These are phyloP conservation scores for Ceyx margarethae DNA, from an alignment of 2,113 vertebrate genomes.

Conservation along the genomic window DNA sequence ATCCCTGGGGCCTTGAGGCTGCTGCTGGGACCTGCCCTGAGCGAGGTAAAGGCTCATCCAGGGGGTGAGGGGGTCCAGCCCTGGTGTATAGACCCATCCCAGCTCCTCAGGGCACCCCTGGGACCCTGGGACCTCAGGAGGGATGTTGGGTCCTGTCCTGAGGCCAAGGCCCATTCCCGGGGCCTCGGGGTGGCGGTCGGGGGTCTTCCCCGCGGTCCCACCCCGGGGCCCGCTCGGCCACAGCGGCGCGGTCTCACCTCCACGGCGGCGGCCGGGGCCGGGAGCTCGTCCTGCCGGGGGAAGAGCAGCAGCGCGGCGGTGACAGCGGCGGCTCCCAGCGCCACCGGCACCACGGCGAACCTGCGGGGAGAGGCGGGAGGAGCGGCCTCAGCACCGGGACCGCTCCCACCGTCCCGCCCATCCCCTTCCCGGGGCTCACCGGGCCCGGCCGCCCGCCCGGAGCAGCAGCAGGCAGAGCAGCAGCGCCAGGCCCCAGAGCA, in stretches of 20 bases:
- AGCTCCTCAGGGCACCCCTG: background rate
- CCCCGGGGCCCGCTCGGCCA: background rate
- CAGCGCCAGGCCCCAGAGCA: conserved; percentile 81
- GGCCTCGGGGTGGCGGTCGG: no score
- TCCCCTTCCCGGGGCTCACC: background rate
- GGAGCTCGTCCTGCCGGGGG: background rate
- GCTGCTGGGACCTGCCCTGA: background rate
- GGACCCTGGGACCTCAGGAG: background rate
- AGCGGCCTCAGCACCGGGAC: background rate
- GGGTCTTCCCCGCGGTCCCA: background rate
- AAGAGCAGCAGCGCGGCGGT: conserved; percentile 42
- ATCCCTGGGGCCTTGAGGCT: rapidly evolving
- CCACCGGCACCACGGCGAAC: background rate
- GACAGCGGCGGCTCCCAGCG: background rate
- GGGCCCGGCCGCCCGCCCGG: background rate
- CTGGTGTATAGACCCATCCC: no score
- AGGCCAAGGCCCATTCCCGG: background rate
- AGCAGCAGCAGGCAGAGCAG: conserved; percentile 53
- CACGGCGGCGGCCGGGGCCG: background rate
- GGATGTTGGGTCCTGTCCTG: no score
- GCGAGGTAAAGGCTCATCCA: background rate
- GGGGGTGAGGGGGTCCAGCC: background rate
- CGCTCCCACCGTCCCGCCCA: no score
- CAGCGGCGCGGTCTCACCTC: background rate
- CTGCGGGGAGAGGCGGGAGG: background rate